These are phyloP conservation scores for Drosophila subpulchrella DNA, from an alignment of 1,140 invertebrate species.

Conservation along the genomic window DNA sequence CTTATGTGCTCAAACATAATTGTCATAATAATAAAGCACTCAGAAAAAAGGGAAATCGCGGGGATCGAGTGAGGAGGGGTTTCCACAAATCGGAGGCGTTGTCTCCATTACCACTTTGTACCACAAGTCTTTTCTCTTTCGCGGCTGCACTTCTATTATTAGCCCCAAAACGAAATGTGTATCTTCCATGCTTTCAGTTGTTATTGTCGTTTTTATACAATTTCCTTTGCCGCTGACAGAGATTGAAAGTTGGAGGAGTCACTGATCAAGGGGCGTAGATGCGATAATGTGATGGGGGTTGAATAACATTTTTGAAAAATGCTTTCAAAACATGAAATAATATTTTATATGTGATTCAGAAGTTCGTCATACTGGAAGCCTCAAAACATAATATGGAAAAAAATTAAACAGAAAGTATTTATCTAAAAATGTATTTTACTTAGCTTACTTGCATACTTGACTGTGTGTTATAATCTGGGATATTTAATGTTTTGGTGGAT, in stretches of 20 bases:
- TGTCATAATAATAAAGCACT: conserved; percentile 33
- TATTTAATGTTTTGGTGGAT: background rate
- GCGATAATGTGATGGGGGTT: background rate
- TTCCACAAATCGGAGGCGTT: conserved; percentile 43
- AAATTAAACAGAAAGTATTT: background rate
- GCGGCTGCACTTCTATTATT: conserved; percentile 44
- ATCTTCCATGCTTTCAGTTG: conserved; percentile 52
- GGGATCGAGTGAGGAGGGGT: background rate
- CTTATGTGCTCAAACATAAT: conserved; percentile 55
- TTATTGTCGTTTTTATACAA: conserved; percentile 38
- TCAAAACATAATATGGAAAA: background rate
- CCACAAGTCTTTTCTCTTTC: conserved; percentile 25
- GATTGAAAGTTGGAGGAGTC: conserved; percentile 46
- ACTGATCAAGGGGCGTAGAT: conserved; percentile 21
- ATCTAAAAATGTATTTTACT: no score
- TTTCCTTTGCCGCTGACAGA: conserved; percentile 45
- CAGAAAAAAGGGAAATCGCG: conserved; percentile 10
- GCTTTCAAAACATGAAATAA: background rate
- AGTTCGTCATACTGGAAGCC: background rate
- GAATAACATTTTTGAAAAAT: background rate
- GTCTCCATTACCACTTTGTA: conserved; percentile 60
- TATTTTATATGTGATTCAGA: background rate
- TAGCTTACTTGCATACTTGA: no score
- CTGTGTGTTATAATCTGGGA: background rate
- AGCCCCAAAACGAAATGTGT: conserved; percentile 41